phyloP scores from a whole-genome alignment of 2,888 invertebrate species.

The Meloe dianella region DNA sequence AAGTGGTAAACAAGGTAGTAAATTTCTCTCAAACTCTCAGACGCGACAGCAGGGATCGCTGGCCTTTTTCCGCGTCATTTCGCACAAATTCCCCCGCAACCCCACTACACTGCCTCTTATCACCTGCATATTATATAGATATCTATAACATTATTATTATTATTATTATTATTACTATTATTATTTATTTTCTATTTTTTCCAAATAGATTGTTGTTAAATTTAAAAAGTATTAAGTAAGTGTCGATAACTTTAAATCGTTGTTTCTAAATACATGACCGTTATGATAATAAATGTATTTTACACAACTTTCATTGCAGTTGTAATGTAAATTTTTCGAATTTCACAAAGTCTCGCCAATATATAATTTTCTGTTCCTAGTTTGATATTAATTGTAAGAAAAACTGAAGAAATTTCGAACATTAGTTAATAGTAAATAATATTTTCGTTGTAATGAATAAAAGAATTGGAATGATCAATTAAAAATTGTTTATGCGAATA shows the following conservation, averaged over 20 bases:
- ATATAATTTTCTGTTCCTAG: not conserved
- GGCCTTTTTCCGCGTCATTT: conserved; percentile 44
- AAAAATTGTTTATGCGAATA: not conserved
- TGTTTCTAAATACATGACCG: conserved; percentile 27
- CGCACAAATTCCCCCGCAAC: no score
- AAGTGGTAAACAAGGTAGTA: conserved; percentile 63
- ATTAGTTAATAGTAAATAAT: not conserved
- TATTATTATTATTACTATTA: conserved; percentile 15
- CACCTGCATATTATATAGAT: not conserved
- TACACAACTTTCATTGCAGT: conserved; percentile 16
- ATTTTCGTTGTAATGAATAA: not conserved
- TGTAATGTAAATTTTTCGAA: conserved; percentile 16
- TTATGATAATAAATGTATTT: conserved; percentile 24
- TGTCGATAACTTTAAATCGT: conserved; percentile 31
- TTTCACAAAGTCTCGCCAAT: not conserved
- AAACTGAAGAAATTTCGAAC: not conserved
- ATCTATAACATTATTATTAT: conserved; percentile 2
- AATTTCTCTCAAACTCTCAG: conserved; percentile 55
- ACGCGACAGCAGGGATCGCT: conserved; percentile 47
- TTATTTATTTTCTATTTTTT: no score
- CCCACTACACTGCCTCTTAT: no score
- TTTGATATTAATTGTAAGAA: not conserved
- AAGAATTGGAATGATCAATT: not conserved
- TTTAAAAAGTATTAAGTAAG: no score
- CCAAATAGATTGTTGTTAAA: conserved; percentile 25